Percentiles rank a stretch among this genome's conserved stretches.
phyloP scores from a whole-genome alignment of 1,140 invertebrate species.

The Drosophila pseudoananassae region DNA sequence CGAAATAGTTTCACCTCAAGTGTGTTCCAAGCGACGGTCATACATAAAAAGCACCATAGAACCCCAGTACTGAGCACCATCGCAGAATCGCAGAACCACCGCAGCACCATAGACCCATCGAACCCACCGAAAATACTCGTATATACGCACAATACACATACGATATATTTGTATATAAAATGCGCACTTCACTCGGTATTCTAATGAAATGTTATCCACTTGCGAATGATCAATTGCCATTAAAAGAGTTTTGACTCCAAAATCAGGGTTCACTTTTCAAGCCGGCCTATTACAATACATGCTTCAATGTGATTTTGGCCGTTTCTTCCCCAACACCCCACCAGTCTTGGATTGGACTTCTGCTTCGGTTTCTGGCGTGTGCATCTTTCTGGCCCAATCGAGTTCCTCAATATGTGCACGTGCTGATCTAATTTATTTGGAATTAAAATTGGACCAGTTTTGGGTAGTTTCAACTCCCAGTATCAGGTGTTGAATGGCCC shows the following conservation, averaged over 20 bases:
- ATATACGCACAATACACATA: conserved; percentile 17
- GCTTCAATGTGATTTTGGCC: conserved; percentile 16
- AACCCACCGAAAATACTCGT: conserved; percentile 8
- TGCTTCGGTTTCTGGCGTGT: neutral
- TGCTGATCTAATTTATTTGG: neutral
- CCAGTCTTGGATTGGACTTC: neutral
- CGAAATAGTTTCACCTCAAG: conserved; percentile 82
- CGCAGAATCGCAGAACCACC: neutral
- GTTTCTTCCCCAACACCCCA: neutral
- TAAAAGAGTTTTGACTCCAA: conserved; percentile 83
- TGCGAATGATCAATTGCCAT: conserved; percentile 83
- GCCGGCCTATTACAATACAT: conserved; percentile 34
- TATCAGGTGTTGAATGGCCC: too few relatives aligned
- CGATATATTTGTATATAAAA: conserved; percentile 17
- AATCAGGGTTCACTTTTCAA: conserved; percentile 58
- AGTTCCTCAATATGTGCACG: neutral
- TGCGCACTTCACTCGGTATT: conserved; percentile 72
- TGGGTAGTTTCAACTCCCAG: too few relatives aligned
- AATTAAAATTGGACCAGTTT: neutral
- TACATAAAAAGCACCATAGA: conserved; percentile 21
- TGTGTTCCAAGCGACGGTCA: conserved; percentile 71
- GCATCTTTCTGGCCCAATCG: neutral
- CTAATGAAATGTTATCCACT: conserved; percentile 84
- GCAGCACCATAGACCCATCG: neutral
- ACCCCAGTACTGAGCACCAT: neutral